phyloP scores from a whole-genome alignment of 2,113 vertebrate species.

The Elephantulus edwardii region DNA sequence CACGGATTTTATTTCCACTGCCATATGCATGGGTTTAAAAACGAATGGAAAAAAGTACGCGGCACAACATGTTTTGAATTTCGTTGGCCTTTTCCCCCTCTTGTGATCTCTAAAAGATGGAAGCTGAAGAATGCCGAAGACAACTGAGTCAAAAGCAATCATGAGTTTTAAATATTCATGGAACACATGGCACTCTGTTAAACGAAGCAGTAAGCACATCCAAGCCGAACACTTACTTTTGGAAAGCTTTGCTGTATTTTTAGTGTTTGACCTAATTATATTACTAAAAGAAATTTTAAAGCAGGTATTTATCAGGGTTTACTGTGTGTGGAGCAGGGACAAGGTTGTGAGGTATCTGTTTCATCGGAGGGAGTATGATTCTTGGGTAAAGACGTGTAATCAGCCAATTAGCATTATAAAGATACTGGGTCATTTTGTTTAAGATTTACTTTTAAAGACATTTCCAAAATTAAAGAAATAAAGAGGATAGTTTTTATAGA shows the following conservation, averaged over 20 bases:
- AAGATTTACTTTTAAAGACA: background rate
- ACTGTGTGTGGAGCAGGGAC: background rate
- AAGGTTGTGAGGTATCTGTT: background rate
- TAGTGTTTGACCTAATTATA: constrained; percentile 40
- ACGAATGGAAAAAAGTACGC: constrained; percentile 48
- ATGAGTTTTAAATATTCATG: background rate
- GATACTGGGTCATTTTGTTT: background rate
- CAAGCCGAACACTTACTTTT: background rate
- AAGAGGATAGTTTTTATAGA: background rate
- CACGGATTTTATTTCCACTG: constrained; percentile 69
- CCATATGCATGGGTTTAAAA: constrained; percentile 70
- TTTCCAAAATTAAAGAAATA: background rate
- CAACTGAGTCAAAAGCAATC: background rate
- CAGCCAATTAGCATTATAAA: background rate
- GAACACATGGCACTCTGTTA: background rate
- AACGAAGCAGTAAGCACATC: background rate
- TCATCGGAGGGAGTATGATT: background rate
- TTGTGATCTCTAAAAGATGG: constrained; percentile 51
- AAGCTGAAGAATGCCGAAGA: constrained; percentile 58
- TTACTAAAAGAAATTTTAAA: background rate
- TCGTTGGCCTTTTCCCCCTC: constrained; percentile 43
- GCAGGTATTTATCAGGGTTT: constrained; percentile 22
- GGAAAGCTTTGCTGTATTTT: constrained; percentile 21
- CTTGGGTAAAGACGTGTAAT: background rate
- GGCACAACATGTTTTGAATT: constrained; percentile 56